Percentiles rank a stretch among this genome's conserved stretches.
These are phyloP conservation scores for Pempheris klunzingeri DNA, from an alignment of 2,797 vertebrate genomes.

Conservation along the genomic window DNA sequence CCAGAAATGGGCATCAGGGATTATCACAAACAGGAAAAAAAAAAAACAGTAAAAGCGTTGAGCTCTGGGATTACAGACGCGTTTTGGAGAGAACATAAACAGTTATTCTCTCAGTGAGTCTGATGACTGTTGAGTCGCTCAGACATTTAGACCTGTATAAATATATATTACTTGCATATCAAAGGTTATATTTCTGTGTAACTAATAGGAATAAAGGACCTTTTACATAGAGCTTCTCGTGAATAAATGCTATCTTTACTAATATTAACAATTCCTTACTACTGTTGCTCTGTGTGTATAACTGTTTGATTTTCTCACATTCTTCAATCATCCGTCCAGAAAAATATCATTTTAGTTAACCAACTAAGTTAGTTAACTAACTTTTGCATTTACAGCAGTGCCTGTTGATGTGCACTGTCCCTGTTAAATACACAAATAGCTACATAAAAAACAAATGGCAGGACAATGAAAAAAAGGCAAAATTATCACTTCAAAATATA, in stretches of 20 bases:
- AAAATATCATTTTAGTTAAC: background rate
- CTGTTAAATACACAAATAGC: background rate
- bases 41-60: slow-evolving; percentile 11
- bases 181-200: background rate
- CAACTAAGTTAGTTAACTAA: too few species aligned
- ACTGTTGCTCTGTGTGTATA: background rate
- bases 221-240: background rate
- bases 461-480: background rate
- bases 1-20: slow-evolving; percentile 83
- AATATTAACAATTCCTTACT: background rate
- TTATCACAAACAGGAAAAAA: slow-evolving; percentile 68
- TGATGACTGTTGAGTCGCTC: background rate
- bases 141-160: background rate
- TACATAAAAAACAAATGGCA: background rate
- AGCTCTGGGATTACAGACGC: slow-evolving; percentile 62
- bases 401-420: background rate
- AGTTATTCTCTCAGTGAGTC: background rate
- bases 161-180: background rate
- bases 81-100: slow-evolving; percentile 11
- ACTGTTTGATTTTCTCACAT: background rate
- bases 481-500: background rate
- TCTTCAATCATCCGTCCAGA: background rate
- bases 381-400: background rate
- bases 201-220: background rate
- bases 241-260: background rate